Conservation (phyloP, 92 coral and sea anemone genomes). For the Metridium senile region DNA sequence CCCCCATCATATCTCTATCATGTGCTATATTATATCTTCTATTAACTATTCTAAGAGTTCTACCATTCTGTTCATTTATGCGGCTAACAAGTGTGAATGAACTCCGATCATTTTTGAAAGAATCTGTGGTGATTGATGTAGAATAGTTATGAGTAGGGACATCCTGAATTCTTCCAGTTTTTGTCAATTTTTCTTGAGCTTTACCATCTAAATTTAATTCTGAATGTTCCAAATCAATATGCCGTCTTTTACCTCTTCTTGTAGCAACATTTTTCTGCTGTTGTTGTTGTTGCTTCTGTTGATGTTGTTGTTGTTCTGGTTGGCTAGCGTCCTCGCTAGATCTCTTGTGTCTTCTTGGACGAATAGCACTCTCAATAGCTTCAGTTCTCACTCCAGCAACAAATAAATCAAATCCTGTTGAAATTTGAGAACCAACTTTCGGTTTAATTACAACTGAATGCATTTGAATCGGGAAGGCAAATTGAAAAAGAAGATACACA, state of each 20-base stretch:
- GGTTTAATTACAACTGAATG: slow-evolving; percentile 82
- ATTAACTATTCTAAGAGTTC: slow-evolving; percentile 58
- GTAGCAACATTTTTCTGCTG: too few relatives aligned
- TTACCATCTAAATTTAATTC: neutral
- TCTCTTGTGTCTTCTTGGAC: neutral
- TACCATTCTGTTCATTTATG: slow-evolving; percentile 56
- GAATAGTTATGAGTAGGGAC: slow-evolving; percentile 44
- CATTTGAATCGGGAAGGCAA: slow-evolving; percentile 82
- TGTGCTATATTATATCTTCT: slow-evolving; percentile 45
- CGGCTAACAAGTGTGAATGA: slow-evolving; percentile 71
- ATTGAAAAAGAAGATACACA: slow-evolving; percentile 66
- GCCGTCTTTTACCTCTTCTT: slow-evolving; percentile 30
- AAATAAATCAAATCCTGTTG: slow-evolving; percentile 81
- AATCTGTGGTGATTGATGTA: slow-evolving; percentile 44
- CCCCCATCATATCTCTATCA: slow-evolving; percentile 20
- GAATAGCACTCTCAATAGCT: neutral
- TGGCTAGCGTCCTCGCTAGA: neutral
- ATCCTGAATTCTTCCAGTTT: neutral
- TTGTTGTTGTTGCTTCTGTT: neutral
- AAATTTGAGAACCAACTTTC: slow-evolving; percentile 86
- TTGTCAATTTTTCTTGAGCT: neutral
- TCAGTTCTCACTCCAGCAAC: slow-evolving; percentile 67
- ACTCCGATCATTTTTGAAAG: slow-evolving; percentile 62
- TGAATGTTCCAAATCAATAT: neutral
- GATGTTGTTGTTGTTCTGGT: neutral